Conservation (phyloP, 2,888 invertebrate species). For the Stenoptilia bipunctidactyla region DNA sequence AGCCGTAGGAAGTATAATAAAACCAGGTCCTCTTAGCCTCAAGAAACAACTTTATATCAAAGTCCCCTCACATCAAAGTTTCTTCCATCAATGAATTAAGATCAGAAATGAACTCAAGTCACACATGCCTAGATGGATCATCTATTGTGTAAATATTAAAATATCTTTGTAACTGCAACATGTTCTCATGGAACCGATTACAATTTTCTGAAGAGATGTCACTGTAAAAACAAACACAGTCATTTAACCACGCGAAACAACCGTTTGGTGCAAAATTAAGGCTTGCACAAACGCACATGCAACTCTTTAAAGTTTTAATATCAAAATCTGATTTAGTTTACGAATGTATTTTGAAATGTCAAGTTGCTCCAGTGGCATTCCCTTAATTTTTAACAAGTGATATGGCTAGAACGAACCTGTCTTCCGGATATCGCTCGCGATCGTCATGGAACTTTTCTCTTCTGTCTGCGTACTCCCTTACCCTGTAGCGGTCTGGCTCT, state of each 20-base stretch:
- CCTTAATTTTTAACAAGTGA: no score
- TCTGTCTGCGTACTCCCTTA: slow-evolving; percentile 42
- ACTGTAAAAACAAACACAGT: slow-evolving; percentile 70
- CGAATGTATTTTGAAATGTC: slow-evolving; percentile 1
- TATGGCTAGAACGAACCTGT: not conserved
- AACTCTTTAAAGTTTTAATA: slow-evolving; percentile 8
- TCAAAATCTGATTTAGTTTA: slow-evolving; percentile 4
- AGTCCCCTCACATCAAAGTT: no score
- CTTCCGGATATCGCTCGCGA: slow-evolving; percentile 26
- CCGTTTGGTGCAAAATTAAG: slow-evolving; percentile 17
- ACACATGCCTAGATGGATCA: slow-evolving; percentile 54
- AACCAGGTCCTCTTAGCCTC: no score
- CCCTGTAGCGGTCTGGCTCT: slow-evolving; percentile 40
- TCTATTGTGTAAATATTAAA: slow-evolving; percentile 59
- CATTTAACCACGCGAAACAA: slow-evolving; percentile 47
- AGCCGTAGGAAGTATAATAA: no score
- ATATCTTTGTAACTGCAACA: slow-evolving; percentile 63
- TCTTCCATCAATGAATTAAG: no score
- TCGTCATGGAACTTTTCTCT: slow-evolving; percentile 43
- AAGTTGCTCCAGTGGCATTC: no score
- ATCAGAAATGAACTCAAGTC: slow-evolving; percentile 18
- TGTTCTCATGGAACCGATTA: slow-evolving; percentile 54
- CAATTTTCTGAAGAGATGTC: slow-evolving; percentile 62
- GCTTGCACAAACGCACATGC: slow-evolving; percentile 27
- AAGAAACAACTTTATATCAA: no score